Evolutionary conservation across 2,888 invertebrate genomes (phyloP).

Genomic region (Leptarthrus brevirostris): DNA sequence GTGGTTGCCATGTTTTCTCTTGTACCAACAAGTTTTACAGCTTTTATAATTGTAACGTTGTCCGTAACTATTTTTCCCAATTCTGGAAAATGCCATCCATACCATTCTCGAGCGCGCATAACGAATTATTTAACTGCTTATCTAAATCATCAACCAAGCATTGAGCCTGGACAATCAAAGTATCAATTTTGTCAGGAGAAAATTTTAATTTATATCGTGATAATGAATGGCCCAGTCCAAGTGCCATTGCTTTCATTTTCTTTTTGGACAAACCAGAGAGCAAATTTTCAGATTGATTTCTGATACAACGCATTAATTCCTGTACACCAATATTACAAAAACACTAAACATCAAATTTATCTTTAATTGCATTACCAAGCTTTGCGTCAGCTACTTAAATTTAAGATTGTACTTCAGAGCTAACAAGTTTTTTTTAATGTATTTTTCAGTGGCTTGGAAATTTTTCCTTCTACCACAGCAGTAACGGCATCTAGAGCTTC

Average conservation of each 20-base stretch:
- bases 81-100: constrained; percentile 99
- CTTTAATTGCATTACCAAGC: constrained; percentile 93
- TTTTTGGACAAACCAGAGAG: constrained; percentile 87
- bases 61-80: constrained; percentile 95
- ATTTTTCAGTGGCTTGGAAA: constrained; percentile 93
- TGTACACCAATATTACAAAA: constrained; percentile 84
- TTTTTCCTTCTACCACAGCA: constrained; percentile 92
- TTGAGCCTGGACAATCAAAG: constrained; percentile 98
- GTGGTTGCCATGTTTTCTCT: constrained; percentile 83
- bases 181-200: constrained; percentile 99
- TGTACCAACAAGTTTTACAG: constrained; percentile 84
- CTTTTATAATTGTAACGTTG: constrained; percentile 90
- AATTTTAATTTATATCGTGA: constrained; percentile 98
- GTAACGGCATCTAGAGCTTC: constrained; percentile 95
- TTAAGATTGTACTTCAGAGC: constrained; percentile 85
- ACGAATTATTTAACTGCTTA: constrained; percentile 97
- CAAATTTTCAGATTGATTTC: constrained; percentile 91
- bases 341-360: constrained; percentile 89
- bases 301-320: constrained; percentile 93
- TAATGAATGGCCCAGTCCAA: constrained; percentile 90
- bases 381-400: constrained; percentile 95
- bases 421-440: constrained; percentile 86
- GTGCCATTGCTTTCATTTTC: constrained; percentile 96
- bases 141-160: constrained; percentile 96
- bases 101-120: constrained; percentile 95